Evolutionary conservation across 2,888 invertebrate genomes (phyloP).

Genomic region (Aleiodes leptofemur): DNA sequence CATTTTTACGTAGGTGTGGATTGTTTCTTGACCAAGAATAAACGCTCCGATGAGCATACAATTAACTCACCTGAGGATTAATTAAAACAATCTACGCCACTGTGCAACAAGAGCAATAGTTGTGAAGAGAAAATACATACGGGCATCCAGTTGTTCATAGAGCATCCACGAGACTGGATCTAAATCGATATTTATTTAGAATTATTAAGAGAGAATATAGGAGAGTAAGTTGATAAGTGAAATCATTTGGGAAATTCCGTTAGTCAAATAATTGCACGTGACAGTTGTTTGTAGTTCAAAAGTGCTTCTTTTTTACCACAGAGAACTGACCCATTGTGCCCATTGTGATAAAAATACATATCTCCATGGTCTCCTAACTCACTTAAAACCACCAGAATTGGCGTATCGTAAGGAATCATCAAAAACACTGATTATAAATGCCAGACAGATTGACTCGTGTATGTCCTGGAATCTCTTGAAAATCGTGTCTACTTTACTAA

Average conservation of each 20-base stretch:
- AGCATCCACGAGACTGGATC: slow-evolving; percentile 68
- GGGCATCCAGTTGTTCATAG: slow-evolving; percentile 70
- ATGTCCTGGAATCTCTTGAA: neutral
- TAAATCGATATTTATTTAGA: slow-evolving; percentile 22
- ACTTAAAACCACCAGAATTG: slow-evolving; percentile 49
- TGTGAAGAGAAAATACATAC: slow-evolving; percentile 64
- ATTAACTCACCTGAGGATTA: slow-evolving; percentile 56
- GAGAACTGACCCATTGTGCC: slow-evolving; percentile 67
- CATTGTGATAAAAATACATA: slow-evolving; percentile 55
- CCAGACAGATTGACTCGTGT: neutral
- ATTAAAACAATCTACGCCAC: slow-evolving; percentile 66
- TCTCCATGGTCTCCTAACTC: slow-evolving; percentile 61
- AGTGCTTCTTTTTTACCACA: slow-evolving; percentile 10
- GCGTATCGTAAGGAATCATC: neutral
- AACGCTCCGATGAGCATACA: slow-evolving; percentile 53
- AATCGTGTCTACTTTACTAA: neutral
- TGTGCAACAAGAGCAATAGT: slow-evolving; percentile 69
- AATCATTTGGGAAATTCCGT: too few species aligned
- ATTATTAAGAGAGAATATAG: too few species aligned
- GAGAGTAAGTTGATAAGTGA: too few species aligned
- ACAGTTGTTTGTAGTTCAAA: neutral
- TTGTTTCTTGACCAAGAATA: slow-evolving; percentile 27
- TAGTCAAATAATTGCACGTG: too few species aligned
- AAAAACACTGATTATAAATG: neutral
- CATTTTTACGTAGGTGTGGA: slow-evolving; percentile 18